Conservation (phyloP, 2,888 invertebrate genomes). For the Drosophila longiperda region DNA sequence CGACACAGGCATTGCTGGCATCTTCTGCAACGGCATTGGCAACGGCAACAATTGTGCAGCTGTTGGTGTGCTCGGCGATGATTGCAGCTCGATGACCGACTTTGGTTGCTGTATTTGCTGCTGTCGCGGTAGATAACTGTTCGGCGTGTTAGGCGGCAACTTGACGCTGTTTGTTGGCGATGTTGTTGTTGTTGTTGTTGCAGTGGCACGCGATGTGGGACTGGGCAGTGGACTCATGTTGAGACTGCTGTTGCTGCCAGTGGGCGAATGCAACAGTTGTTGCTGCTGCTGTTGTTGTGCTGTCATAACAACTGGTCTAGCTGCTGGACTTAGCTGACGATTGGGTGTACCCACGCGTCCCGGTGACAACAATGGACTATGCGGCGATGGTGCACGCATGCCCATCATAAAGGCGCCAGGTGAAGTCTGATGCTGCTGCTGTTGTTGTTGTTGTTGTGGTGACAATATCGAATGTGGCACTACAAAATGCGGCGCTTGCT, state of each 20-base stretch:
- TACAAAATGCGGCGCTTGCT: slow-evolving; percentile 82
- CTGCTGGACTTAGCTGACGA: slow-evolving; percentile 70
- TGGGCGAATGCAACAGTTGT: slow-evolving; percentile 29
- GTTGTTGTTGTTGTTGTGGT: slow-evolving; percentile 58
- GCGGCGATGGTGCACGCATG: slow-evolving; percentile 83
- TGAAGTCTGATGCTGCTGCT: slow-evolving; percentile 46
- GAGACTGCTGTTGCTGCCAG: slow-evolving; percentile 48
- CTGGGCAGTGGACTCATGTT: slow-evolving; percentile 83
- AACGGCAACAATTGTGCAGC: slow-evolving; percentile 67
- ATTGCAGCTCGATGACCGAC: slow-evolving; percentile 82
- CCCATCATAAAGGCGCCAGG: slow-evolving; percentile 69
- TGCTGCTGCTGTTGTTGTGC: slow-evolving; percentile 51
- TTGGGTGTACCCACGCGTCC: slow-evolving; percentile 71
- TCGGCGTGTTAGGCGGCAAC: slow-evolving; percentile 35
- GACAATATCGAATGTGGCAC: slow-evolving; percentile 81
- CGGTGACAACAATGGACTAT: slow-evolving; percentile 81
- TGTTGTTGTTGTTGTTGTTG: slow-evolving; percentile 47
- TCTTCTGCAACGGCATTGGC: slow-evolving; percentile 78
- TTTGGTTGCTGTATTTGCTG: slow-evolving; percentile 73
- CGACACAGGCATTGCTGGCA: slow-evolving; percentile 72
- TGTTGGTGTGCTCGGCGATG: slow-evolving; percentile 13
- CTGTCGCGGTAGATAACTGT: slow-evolving; percentile 59
- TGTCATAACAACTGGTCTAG: slow-evolving; percentile 28
- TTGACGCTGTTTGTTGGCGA: slow-evolving; percentile 74
- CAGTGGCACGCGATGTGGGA: slow-evolving; percentile 69